Conservation (phyloP, 2,888 invertebrate genomes). For the Drosophila tanythrix region DNA sequence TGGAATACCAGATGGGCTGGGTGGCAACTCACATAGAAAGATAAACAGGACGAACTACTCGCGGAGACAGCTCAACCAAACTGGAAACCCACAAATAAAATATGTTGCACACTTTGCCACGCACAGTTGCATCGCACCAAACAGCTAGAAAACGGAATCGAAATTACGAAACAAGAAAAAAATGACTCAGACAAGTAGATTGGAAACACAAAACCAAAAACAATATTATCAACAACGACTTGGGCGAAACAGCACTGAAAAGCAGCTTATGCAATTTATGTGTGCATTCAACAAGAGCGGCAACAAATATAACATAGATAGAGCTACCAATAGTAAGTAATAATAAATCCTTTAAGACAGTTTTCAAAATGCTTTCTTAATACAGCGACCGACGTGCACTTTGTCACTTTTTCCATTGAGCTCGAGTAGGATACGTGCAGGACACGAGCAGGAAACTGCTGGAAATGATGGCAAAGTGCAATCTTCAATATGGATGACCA, state of each 20-base stretch:
- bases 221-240: conserved; percentile 4
- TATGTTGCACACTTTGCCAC: conserved; percentile 68
- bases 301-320: conserved; percentile 12
- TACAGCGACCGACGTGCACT: conserved; percentile 43
- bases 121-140: conserved; percentile 59
- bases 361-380: conserved; percentile 61
- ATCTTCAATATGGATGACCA: conserved; percentile 29
- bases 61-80: conserved; percentile 29
- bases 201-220: conserved; percentile 24
- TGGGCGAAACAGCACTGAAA: conserved; percentile 31
- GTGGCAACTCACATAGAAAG: not conserved
- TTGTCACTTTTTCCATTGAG: conserved; percentile 59
- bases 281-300: conserved; percentile 14
- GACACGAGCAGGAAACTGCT: conserved; percentile 52
- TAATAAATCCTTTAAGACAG: conserved; percentile 67
- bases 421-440: conserved; percentile 45
- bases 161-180: conserved; percentile 1
- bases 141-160: conserved; percentile 2
- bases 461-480: conserved; percentile 39
- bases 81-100: conserved; percentile 67
- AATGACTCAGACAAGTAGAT: conserved; percentile 46
- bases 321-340: conserved; percentile 45
- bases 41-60: not conserved
- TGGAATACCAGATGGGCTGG: conserved; percentile 21
- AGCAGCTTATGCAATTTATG: conserved; percentile 50